phyloP scores from a whole-genome alignment of 2,113 vertebrate species.

The Nyctibius bracteatus region DNA sequence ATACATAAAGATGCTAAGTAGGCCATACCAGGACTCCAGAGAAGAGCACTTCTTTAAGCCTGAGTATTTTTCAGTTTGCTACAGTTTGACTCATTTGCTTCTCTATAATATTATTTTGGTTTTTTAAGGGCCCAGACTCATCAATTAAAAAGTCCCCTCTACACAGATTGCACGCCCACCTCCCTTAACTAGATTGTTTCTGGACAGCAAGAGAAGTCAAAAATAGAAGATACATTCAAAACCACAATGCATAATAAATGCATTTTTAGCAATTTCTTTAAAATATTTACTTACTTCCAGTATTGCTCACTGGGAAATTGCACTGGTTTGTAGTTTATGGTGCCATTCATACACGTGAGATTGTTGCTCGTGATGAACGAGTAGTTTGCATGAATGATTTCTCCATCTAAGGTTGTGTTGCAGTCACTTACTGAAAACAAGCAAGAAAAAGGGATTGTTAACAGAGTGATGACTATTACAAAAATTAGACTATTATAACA shows the following conservation, averaged over 20 bases:
- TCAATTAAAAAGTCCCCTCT: neutral
- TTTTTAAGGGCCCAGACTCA: neutral
- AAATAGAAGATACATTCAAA: neutral
- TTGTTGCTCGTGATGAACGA: constrained; percentile 59
- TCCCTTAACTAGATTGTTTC: neutral
- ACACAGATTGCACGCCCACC: neutral
- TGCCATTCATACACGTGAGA: constrained; percentile 68
- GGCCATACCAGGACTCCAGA: neutral
- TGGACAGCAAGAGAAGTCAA: neutral
- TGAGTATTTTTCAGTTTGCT: neutral
- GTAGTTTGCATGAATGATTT: constrained; percentile 55
- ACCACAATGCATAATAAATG: neutral
- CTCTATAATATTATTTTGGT: too few species aligned
- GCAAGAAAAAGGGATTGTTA: neutral
- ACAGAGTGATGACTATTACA: neutral
- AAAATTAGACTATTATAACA: neutral
- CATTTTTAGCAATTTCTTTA: neutral
- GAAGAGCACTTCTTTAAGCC: neutral
- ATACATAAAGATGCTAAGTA: neutral
- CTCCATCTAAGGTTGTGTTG: constrained; percentile 52
- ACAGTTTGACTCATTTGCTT: neutral
- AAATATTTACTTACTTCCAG: constrained; percentile 87
- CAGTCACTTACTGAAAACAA: constrained; percentile 64
- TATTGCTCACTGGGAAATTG: constrained; percentile 89
- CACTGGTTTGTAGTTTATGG: constrained; percentile 49